Evolutionary conservation across 1,140 invertebrate genomes (phyloP), one percentile per base, ranked within the genome.

Genomic region (Zaprionus ornatus): DNA sequence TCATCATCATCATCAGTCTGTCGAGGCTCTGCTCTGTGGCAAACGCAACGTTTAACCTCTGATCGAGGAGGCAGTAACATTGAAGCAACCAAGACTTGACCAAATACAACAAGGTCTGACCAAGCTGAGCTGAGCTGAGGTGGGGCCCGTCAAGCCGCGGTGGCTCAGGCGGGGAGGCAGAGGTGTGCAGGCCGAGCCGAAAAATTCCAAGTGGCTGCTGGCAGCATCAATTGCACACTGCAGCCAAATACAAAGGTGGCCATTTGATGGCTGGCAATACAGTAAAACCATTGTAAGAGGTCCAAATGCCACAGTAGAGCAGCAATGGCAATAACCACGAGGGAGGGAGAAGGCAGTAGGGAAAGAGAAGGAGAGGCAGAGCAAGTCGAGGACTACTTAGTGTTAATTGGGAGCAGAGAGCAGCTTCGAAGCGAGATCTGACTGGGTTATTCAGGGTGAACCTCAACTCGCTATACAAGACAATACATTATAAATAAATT

Each of bases 1-100:
- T 54, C 32, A 66, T 69, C 50, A 40, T 73, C 29, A 10, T 32
- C 54, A 13, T 63, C 40, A 7, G n/a, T 29, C 45, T 65, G 57
- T 9, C 35, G 69, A n/a, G 15, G n/a, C 40, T 7, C 12, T 56
- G 50, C 6, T 67, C 69, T 37, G 72, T 66, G 48, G 71, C 72
- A 56, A 82, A 84, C 80, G 82, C 82, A 80, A 74, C 68, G 68
- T 71, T 87, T 87, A 87, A 87, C 84, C 84, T 90, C 77, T 82
- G 74, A 80, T 82, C 80, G 54, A 72, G 45, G 62, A 67, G 74
- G 68, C 74, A 55, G 68, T 56, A 29, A 66, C 48, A 77, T 57
- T 62, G 40, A n/a, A 32, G 40, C 73, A 42, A 35, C 71, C 52
- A 69, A 62, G 61, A 56, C 35, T 66, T 66, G 73, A 70, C 73